Evolutionary conservation across 2,797 vertebrate species (phyloP).

Genomic region (Acanthiza pusilla): DNA sequence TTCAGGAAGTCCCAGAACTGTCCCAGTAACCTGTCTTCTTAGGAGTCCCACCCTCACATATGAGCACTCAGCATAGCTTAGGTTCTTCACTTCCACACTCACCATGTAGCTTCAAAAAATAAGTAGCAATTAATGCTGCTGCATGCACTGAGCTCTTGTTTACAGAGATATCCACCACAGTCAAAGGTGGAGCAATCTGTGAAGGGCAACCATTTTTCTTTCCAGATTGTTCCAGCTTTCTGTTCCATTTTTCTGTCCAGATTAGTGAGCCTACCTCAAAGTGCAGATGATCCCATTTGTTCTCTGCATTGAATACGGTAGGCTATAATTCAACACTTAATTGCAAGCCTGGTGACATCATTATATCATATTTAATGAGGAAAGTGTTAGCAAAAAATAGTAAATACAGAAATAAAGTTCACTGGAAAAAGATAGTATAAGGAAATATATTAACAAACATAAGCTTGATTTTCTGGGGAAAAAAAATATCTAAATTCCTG

Average conservation of each 20-base stretch:
- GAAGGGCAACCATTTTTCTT: background rate
- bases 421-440: background rate
- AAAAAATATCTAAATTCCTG: background rate
- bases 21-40: background rate
- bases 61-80: background rate
- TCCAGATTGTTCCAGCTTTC: background rate
- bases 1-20: background rate
- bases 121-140: background rate
- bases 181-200: background rate
- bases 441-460: background rate
- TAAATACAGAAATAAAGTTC: background rate
- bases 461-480: background rate
- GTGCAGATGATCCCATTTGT: accelerated
- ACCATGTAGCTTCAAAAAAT: background rate
- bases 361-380: background rate
- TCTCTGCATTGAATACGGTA: background rate
- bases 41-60: background rate
- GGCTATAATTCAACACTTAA: background rate
- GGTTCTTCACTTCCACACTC: background rate
- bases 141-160: background rate
- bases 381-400: background rate
- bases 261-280: background rate
- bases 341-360: background rate
- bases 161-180: background rate
- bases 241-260: background rate